Conservation (phyloP, 1,140 invertebrate species). For the Drosophila repleta region DNA sequence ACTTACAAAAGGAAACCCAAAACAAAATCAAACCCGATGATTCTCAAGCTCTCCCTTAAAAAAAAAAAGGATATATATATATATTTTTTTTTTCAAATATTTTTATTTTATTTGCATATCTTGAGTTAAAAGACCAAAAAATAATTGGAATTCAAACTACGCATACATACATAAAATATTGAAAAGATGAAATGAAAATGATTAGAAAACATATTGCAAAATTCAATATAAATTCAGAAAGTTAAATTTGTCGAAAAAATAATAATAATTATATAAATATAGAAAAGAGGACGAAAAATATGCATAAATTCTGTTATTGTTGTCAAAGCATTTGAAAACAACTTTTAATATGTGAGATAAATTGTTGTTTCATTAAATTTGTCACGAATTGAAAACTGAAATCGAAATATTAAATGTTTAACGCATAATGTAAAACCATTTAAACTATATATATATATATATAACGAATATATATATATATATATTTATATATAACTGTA, state of each 20-base stretch:
- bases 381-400: conserved; percentile 55
- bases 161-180: conserved; percentile 53
- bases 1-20: conserved; percentile 26
- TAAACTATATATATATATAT: conserved; percentile 48
- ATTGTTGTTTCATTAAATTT: conserved; percentile 78
- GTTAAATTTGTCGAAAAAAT: conserved; percentile 44
- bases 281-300: conserved; percentile 25
- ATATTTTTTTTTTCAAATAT: conserved; percentile 1
- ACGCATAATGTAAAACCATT: conserved; percentile 43
- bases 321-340: conserved; percentile 55
- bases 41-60: conserved; percentile 25
- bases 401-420: conserved; percentile 68
- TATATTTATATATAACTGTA: conserved; percentile 48
- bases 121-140: conserved; percentile 39
- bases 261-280: conserved; percentile 30
- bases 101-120: conserved; percentile 33
- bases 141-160: conserved; percentile 45
- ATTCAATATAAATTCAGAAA: conserved; percentile 6
- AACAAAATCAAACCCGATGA: conserved; percentile 30
- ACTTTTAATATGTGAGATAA: conserved; percentile 67
- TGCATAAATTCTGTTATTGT: conserved; percentile 71
- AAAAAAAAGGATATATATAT: conserved; percentile 8
- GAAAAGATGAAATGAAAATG: conserved; percentile 18
- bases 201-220: conserved; percentile 20
- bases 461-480: conserved; percentile 36